phyloP scores from a whole-genome alignment of 2,113 vertebrate genomes.

The Passer montanus region DNA sequence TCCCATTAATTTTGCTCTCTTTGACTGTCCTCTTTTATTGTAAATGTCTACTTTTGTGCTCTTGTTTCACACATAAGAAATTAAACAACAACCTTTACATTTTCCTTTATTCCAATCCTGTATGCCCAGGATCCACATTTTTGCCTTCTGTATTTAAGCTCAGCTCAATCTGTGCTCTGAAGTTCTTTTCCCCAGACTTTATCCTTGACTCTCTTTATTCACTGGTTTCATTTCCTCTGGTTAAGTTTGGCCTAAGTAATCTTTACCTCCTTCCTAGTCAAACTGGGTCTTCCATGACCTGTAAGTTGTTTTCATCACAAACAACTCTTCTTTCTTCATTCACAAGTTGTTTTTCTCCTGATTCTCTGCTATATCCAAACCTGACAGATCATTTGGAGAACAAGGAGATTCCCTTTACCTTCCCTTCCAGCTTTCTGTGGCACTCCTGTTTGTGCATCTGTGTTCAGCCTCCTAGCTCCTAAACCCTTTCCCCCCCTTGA shows the following conservation, averaged over 20 bases:
- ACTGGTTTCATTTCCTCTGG: background rate
- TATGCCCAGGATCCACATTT: background rate
- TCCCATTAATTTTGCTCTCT: background rate
- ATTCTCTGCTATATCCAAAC: background rate
- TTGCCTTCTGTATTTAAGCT: background rate
- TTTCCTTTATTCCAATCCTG: background rate
- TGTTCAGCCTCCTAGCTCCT: background rate
- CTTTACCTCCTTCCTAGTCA: background rate
- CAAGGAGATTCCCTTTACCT: background rate
- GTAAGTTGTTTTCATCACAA: background rate
- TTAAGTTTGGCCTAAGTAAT: background rate
- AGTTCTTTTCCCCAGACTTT: background rate
- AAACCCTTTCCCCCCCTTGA: background rate
- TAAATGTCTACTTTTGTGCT: background rate
- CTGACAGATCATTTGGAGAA: background rate
- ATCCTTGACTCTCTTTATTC: background rate
- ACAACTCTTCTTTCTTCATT: background rate
- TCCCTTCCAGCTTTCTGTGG: background rate
- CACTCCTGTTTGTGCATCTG: fast-evolving
- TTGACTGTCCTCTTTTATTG: background rate
- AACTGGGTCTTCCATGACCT: background rate
- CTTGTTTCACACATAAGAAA: background rate
- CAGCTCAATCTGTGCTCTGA: background rate
- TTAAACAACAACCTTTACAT: background rate
- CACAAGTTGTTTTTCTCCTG: background rate